Percentiles rank a stretch among this genome's conserved stretches.
These are phyloP conservation scores for Dolichallabes microphthalmus DNA, from an alignment of 2,113 vertebrate genomes.

Conservation along the genomic window DNA sequence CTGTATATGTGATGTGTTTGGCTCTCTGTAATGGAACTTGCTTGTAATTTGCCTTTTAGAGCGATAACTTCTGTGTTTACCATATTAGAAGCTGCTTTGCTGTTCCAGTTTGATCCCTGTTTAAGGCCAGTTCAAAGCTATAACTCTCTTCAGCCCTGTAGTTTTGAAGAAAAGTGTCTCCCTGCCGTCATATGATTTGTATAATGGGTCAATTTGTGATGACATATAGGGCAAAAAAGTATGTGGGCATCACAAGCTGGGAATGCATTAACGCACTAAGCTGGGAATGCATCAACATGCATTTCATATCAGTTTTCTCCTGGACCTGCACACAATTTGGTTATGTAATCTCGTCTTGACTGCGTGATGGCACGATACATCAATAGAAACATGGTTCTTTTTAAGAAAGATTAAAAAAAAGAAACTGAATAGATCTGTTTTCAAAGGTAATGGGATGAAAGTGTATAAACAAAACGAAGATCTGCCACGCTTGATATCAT, in stretches of 20 bases:
- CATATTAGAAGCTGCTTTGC: not conserved
- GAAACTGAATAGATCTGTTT: conserved; percentile 54
- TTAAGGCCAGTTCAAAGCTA: not conserved
- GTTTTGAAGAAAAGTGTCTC: conserved; percentile 2
- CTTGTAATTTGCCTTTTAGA: not conserved
- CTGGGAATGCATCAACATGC: conserved; percentile 6
- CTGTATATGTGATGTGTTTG: conserved; percentile 15
- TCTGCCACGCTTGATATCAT: conserved; percentile 50
- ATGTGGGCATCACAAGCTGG: not conserved
- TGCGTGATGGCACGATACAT: conserved; percentile 9
- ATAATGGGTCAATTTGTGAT: not conserved
- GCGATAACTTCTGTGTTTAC: not conserved
- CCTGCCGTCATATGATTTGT: conserved; percentile 24
- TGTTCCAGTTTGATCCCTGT: conserved; percentile 30
- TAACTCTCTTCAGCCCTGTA: not conserved
- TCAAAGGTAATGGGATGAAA: conserved; percentile 63
- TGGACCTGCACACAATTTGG: conserved; percentile 13
- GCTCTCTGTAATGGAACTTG: conserved; percentile 26
- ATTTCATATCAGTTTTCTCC: conserved; percentile 25
- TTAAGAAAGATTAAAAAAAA: conserved; percentile 1
- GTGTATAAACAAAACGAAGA: conserved; percentile 25
- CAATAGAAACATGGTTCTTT: conserved; percentile 34
- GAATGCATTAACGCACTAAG: conserved; percentile 3
- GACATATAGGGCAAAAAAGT: not conserved
- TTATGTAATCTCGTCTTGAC: not conserved